Base-by-base conservation (phyloP, 2,797 vertebrate species). In the Sebastes matsubarae region DNA sequence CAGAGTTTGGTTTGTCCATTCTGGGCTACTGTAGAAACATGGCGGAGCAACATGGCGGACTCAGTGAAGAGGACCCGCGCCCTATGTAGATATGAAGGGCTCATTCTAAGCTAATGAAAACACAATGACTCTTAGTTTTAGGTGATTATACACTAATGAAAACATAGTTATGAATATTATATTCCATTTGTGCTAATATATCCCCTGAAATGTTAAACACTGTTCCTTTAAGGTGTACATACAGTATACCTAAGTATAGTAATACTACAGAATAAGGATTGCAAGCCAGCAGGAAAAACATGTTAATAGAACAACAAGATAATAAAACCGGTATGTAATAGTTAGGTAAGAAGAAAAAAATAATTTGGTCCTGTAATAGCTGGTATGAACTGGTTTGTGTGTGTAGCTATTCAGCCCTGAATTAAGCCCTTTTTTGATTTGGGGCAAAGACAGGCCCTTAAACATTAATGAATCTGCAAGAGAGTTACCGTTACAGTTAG, bases 11-110 rank as follows among this genome's bases (percentile, higher is more conserved):
- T 46, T 18, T 46, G 42, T 1, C 6, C 42, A 0, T 46, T 46
- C 14, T 46, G 42, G 42, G 3, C 42, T 46, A 46, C 42, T 46
- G 42, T 46, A 46, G 42, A 46, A 18, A 46, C 6, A 46, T 46
- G 42, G 1, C 16, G 0, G 14, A 18, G 42, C 14, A 46, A 46
- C 42, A 46, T 46, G 42, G 42, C 6, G 42, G 3, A 46, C 42
- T 16, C 38, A 2, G 14, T 46, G 42, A 46, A 46, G 42, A 46
- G 42, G 16, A 46, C 16, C 42, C 0, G 1, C 42, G 0, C 14
- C 42, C 16, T 8, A 46, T 46, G 42, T 46, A 46, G 3, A 7
- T 46, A 18, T 46, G 42, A 46, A 46, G 42, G 42, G 6, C 6
- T 46, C 0, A 18, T 46, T 46, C 42, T 46, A 46, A 46, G 16